These are phyloP conservation scores for human DNA, from an alignment of 2,113 vertebrate species.

Conservation along the genomic window DNA sequence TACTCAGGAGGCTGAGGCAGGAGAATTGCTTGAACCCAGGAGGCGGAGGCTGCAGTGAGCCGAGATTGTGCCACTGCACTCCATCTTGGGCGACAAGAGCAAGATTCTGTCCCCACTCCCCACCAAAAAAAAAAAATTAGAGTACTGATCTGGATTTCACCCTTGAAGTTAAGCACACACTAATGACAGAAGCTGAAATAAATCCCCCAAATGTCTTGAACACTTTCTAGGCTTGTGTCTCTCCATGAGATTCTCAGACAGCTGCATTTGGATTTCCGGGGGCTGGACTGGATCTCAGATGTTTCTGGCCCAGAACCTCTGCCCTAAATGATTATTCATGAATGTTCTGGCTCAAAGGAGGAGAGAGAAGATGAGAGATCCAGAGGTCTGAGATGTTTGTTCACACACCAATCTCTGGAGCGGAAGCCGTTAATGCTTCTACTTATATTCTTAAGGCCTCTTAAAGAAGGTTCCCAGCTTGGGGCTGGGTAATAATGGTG, in stretches of 20 bases:
- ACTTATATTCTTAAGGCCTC: neutral
- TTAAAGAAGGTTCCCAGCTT: neutral
- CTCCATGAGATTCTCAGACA: rapidly evolving
- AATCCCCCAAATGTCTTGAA: neutral
- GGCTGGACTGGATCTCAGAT: neutral
- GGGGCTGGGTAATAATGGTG: neutral
- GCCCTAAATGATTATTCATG: neutral
- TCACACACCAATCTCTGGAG: rapidly evolving
- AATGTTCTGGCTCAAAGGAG: neutral
- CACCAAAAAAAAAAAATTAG: neutral
- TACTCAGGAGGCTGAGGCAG: neutral
- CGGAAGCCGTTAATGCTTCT: neutral
- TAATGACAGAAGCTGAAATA: neutral
- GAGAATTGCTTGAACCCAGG: neutral
- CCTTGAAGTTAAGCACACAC: neutral
- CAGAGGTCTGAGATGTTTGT: neutral
- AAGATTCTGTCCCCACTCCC: neutral
- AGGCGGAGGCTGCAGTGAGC: neutral
- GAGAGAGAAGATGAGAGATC: neutral
- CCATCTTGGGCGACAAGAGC: neutral
- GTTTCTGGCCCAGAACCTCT: neutral
- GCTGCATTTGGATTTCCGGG: neutral
- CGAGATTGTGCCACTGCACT: neutral
- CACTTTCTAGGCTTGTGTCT: rapidly evolving
- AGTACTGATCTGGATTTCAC: neutral